phyloP scores from a whole-genome alignment of 2,113 vertebrate species.

The Equus przewalskii region DNA sequence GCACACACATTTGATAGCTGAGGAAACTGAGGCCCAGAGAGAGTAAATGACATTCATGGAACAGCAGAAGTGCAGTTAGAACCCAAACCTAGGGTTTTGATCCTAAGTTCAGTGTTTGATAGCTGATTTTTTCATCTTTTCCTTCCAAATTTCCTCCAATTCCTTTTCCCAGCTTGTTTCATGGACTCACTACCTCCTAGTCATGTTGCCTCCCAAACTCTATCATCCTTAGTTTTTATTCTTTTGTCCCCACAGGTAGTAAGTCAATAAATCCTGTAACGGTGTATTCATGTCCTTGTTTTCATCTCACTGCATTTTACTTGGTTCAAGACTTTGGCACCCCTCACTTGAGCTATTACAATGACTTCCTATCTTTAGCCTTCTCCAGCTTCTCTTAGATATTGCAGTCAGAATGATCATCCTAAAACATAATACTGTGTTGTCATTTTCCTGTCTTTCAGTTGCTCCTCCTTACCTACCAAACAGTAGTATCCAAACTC shows the following conservation, averaged over 20 bases:
- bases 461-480: neutral
- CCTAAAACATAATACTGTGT: neutral
- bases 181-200: neutral
- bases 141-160: neutral
- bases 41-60: neutral
- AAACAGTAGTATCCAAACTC: neutral
- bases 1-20: neutral
- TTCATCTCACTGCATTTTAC: neutral
- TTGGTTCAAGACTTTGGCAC: neutral
- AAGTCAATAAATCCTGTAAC: neutral
- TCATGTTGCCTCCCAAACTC: neutral
- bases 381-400: neutral
- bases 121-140: neutral
- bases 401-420: neutral
- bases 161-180: neutral
- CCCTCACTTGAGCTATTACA: neutral
- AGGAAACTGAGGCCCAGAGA: neutral
- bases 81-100: neutral
- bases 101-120: neutral
- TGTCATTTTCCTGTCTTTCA: neutral
- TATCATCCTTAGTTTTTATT: neutral
- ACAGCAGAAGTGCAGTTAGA: neutral
- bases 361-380: neutral
- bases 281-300: neutral
- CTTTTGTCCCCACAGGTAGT: neutral